These are phyloP conservation scores for Ruditapes philippinarum DNA, from an alignment of 1,140 invertebrate species.

Conservation along the genomic window DNA sequence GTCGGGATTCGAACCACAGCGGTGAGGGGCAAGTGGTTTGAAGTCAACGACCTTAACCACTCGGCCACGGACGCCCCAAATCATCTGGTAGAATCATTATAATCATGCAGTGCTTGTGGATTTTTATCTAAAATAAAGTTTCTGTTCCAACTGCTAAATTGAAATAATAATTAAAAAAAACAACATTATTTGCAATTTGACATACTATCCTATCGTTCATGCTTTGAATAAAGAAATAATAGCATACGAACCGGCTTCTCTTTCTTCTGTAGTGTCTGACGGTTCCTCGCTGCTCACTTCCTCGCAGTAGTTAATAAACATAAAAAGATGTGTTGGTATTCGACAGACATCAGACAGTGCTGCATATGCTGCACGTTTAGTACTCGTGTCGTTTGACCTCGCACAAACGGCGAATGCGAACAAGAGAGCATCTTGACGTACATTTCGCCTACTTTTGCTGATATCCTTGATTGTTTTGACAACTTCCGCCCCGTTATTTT, in stretches of 20 bases:
- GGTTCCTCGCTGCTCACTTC: slow-evolving; percentile 27
- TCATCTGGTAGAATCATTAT: too few species aligned
- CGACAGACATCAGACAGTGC: slow-evolving; percentile 79
- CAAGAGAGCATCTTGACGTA: slow-evolving; percentile 81
- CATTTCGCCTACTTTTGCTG: slow-evolving; percentile 81
- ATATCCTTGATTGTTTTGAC: slow-evolving; percentile 80
- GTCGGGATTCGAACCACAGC: too few species aligned
- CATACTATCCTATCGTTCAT: too few species aligned
- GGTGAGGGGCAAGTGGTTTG: too few species aligned
- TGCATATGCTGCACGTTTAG: slow-evolving; percentile 76
- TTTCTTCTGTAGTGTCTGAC: slow-evolving; percentile 25
- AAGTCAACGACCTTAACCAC: too few species aligned
- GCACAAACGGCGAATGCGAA: slow-evolving; percentile 84
- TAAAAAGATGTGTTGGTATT: slow-evolving; percentile 86
- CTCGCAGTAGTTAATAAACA: slow-evolving; percentile 81
- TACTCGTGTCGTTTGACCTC: slow-evolving; percentile 70
- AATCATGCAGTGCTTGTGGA: too few species aligned
- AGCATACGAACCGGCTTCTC: not conserved
- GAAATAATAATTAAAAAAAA: too few species aligned
- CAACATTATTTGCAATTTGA: too few species aligned
- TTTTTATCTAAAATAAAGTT: too few species aligned
- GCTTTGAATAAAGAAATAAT: too few species aligned
- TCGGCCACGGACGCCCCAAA: too few species aligned
- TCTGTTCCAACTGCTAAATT: too few species aligned
- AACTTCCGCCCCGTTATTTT: slow-evolving; percentile 78